These are phyloP conservation scores for Epizoanthus rinbou DNA, from an alignment of 92 coral and sea anemone species.

Conservation along the genomic window DNA sequence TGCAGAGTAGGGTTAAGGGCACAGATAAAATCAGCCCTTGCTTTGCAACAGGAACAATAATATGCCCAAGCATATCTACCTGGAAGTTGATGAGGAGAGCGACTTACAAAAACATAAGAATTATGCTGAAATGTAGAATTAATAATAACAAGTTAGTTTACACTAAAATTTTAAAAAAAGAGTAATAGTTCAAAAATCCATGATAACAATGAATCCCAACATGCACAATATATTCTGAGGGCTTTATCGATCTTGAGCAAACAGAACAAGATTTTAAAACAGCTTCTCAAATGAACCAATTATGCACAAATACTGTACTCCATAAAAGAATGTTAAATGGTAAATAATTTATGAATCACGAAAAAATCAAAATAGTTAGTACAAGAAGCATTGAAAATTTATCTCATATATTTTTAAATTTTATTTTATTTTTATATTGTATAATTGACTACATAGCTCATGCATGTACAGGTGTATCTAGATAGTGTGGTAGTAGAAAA, in stretches of 20 bases:
- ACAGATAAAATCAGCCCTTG: conserved; percentile 9
- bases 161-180: neutral
- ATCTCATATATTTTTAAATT: neutral
- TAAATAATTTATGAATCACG: neutral
- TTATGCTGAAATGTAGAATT: neutral
- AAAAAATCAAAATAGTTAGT: neutral
- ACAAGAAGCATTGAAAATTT: neutral
- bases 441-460: neutral
- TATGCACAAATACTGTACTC: neutral
- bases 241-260: neutral
- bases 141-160: neutral
- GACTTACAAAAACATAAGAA: conserved; percentile 8
- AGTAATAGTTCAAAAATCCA: neutral
- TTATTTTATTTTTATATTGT: neutral
- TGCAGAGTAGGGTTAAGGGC: conserved; percentile 2
- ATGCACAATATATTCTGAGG: neutral
- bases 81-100: conserved; percentile 11
- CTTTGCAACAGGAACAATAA: conserved; percentile 7
- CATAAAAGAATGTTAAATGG: neutral
- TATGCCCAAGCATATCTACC: conserved; percentile 1
- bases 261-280: neutral
- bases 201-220: neutral
- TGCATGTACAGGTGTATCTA: neutral
- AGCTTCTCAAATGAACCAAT: neutral
- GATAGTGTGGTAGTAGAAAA: neutral